phyloP scores from a whole-genome alignment of 2,888 invertebrate genomes.

The Hemithea aestivaria region DNA sequence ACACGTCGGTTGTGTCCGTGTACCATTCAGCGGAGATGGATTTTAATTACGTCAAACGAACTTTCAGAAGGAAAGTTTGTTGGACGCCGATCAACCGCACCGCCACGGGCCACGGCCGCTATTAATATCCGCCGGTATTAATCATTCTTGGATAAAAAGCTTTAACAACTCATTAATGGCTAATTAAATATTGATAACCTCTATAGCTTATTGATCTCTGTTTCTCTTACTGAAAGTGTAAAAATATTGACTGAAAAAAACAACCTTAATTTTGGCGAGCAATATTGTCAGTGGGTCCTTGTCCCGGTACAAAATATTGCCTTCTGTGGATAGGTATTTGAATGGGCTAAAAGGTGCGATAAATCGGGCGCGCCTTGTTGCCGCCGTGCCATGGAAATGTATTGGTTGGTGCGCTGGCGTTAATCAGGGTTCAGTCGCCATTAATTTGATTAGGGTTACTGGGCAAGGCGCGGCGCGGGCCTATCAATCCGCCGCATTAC shows the following conservation, averaged over 20 bases:
- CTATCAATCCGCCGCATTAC: constrained; percentile 76
- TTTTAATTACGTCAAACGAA: constrained; percentile 77
- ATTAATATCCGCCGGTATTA: constrained; percentile 40
- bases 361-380: constrained; percentile 61
- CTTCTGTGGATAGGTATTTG: constrained; percentile 36
- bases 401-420: constrained; percentile 55
- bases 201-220: constrained; percentile 10
- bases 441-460: constrained; percentile 80
- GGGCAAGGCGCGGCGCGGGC: constrained; percentile 60
- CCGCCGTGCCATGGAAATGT: constrained; percentile 60
- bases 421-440: constrained; percentile 76
- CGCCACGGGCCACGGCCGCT: constrained; percentile 19
- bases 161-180: constrained; percentile 40
- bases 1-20: constrained; percentile 71
- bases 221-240: too few species aligned
- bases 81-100: constrained; percentile 25
- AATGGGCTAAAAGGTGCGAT: constrained; percentile 56
- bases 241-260: too few species aligned
- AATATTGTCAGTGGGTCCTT: neutral
- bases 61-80: constrained; percentile 55
- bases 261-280: too few species aligned
- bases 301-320: constrained; percentile 8
- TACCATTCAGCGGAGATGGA: constrained; percentile 66
- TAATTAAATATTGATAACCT: neutral
- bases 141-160: constrained; percentile 23